Conservation (phyloP, 2,113 vertebrate species). For the Erythrocebus patas region DNA sequence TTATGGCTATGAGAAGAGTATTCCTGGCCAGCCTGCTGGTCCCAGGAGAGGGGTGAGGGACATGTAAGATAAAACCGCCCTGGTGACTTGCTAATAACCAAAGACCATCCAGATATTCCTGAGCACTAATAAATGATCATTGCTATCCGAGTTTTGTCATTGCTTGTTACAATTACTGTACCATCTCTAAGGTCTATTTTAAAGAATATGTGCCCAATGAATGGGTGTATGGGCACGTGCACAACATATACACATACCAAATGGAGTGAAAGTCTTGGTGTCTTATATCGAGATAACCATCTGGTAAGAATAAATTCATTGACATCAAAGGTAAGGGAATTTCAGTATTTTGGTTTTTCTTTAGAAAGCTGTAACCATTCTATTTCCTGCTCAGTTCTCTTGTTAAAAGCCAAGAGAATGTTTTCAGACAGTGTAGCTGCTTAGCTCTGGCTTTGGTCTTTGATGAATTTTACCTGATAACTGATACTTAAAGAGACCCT, state of each 20-base stretch:
- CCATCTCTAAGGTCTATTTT: not conserved
- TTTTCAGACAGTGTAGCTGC: conserved; percentile 31
- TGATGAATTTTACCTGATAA: conserved; percentile 43
- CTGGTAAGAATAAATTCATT: not conserved
- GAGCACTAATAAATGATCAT: not conserved
- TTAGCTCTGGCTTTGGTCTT: conserved; percentile 9
- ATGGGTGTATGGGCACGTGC: not conserved
- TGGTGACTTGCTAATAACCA: not conserved
- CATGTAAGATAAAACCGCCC: not conserved
- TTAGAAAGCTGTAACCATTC: not conserved
- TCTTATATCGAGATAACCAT: not conserved
- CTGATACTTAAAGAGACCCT: conserved; percentile 31
- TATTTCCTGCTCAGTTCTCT: not conserved
- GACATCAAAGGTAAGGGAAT: not conserved
- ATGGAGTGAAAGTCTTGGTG: not conserved
- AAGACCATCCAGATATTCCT: not conserved
- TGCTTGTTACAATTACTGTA: not conserved
- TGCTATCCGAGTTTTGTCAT: not conserved
- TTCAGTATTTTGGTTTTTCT: not conserved
- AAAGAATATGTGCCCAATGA: not conserved
- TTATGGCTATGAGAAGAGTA: not conserved
- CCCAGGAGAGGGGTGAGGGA: not conserved
- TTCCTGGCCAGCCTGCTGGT: not conserved
- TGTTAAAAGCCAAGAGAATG: not conserved
- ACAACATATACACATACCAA: not conserved